Evolutionary conservation across 53 echinoderm and acorn worm genomes (phyloP), one percentile per base, ranked within the genome.

Genomic region (Paelopatides confundens): DNA sequence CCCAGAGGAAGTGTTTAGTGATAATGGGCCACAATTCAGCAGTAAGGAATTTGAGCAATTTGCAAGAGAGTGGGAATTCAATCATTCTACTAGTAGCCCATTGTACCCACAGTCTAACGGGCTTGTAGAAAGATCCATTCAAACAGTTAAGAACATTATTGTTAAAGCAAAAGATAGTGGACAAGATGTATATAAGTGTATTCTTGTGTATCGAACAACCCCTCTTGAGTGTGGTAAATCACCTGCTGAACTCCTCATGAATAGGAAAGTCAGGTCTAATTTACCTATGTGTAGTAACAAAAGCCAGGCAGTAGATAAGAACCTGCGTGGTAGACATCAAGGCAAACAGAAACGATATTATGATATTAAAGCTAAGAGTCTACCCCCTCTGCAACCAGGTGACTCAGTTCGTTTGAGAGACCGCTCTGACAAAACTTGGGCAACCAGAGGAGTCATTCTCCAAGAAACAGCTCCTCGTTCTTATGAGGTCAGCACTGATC

Each of bases 141-240:
- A 91, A 69, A 90, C 81, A 5, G 32, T 85, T 36, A 92, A 92
- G 43, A 85, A 85, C 10, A 51, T 86, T 3, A 82, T 88, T 14
- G 11, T 18, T 14, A 89, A 89, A 79, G 31, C 67, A 36, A 40
- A 54, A n/a, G 62, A 85, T 6, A 71, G 66, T 36, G 53, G 66
- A 5, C 69, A 88, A 63, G 86, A 93, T 62, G 58, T 85, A 9
- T 64, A 68, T 10, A 38, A 81, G 31, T 88, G 85, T 1, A 37
- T 91, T 7, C 63, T 87, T 15, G 74, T 71, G 13, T 93, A 90
- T 31, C 21, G 87, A 34, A 83, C 31, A 33, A 69, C 93, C 43
- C 93, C 90, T n/a, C 84, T 90, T 0, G 90, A 90, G 28, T 81
- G 86, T 71, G 82, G 90, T 1, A 90, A 86, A 66, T 90, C 86